Conservation (phyloP, 2,888 invertebrate species). For the Hololepta plana region DNA sequence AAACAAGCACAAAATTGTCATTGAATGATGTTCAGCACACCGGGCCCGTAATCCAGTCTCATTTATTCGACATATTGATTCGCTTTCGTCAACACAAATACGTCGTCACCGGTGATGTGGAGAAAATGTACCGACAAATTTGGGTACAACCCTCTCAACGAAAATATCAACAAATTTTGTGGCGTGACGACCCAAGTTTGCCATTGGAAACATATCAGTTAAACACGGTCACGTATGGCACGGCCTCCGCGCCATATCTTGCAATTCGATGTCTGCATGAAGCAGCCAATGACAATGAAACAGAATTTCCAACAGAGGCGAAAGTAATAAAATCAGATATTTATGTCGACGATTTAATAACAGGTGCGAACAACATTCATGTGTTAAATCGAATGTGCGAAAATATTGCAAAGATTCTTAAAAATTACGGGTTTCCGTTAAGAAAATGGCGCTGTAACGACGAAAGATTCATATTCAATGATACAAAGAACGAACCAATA, state of each 20-base stretch:
- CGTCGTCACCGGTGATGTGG: conserved; percentile 12
- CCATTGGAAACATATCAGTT: background rate
- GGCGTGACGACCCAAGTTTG: conserved; percentile 1
- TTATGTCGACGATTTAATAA: conserved; percentile 4
- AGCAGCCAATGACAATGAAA: background rate
- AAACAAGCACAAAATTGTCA: conserved; percentile 6
- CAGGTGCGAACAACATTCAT: conserved; percentile 1
- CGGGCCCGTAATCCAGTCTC: conserved; percentile 9
- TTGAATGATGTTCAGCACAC: conserved; percentile 8
- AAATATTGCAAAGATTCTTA: conserved; percentile 9
- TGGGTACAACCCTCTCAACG: conserved; percentile 2
- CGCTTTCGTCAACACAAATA: conserved; percentile 11
- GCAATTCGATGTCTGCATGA: conserved; percentile 1
- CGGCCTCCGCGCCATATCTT: conserved; percentile 3
- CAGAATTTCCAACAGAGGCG: background rate
- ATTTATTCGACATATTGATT: conserved; percentile 7
- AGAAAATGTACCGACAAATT: conserved; percentile 13
- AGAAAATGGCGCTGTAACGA: conserved; percentile 9
- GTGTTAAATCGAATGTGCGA: conserved; percentile 6
- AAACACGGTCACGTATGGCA: conserved; percentile 5
- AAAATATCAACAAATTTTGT: conserved; percentile 4
- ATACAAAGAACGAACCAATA: conserved; percentile 1
- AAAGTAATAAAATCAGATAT: background rate
- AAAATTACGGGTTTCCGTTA: conserved; percentile 9
- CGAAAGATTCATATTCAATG: conserved; percentile 2